These are phyloP conservation scores for Anarhynchus alexandrinus DNA, from an alignment of 2,113 vertebrate genomes.

Conservation along the genomic window DNA sequence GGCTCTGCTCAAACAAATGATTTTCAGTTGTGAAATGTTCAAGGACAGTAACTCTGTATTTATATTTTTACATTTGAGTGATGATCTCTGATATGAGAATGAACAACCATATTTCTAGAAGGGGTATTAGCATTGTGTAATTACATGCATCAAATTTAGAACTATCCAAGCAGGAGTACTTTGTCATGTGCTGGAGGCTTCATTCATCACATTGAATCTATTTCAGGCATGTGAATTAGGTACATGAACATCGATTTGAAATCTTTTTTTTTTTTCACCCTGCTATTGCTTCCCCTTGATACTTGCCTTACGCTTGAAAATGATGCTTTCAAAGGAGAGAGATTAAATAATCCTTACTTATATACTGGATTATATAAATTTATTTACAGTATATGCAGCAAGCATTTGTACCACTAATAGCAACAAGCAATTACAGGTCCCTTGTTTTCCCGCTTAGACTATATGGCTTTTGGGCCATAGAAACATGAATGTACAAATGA, in stretches of 20 bases:
- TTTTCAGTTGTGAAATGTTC: background rate
- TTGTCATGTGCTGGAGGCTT: background rate
- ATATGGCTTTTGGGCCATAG: background rate
- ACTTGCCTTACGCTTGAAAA: background rate
- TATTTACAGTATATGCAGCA: background rate
- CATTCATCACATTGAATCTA: background rate
- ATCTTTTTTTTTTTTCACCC: background rate
- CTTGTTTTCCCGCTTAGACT: background rate
- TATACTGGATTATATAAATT: background rate
- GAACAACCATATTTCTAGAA: background rate
- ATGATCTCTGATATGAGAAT: background rate
- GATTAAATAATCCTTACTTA: background rate
- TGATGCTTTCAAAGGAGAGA: background rate
- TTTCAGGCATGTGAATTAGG: background rate
- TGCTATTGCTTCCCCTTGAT: background rate
- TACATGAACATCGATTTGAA: background rate
- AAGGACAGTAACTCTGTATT: background rate
- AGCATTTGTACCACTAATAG: background rate
- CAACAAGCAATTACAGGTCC: background rate
- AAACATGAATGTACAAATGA: background rate
- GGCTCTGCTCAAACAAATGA: background rate
- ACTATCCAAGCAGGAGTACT: background rate
- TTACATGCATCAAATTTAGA: background rate
- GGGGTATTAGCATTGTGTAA: background rate
- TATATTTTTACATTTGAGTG: background rate